phyloP scores from a whole-genome alignment of 2,113 vertebrate species.

The Dissostichus mawsoni region DNA sequence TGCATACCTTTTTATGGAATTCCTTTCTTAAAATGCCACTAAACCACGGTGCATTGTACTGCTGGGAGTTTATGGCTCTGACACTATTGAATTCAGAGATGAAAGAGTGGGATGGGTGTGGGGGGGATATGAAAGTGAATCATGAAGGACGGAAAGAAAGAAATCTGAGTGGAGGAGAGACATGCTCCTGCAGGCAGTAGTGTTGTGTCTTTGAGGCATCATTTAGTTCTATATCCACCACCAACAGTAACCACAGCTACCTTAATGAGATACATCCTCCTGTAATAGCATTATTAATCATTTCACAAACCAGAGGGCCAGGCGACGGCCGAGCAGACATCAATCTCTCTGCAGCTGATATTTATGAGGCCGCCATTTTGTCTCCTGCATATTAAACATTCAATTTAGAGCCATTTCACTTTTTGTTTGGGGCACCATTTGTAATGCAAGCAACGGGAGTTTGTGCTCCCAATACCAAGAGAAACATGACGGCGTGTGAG shows the following conservation, averaged over 20 bases:
- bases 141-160: conserved; percentile 55
- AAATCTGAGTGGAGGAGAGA: conserved; percentile 52
- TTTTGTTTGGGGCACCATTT: conserved; percentile 24
- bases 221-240: conserved; percentile 23
- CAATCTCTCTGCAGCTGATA: conserved; percentile 26
- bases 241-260: conserved; percentile 29
- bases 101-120: conserved; percentile 43
- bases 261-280: conserved; percentile 41
- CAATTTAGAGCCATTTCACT: conserved; percentile 27
- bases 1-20: conserved; percentile 36
- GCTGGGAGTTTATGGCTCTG: conserved; percentile 59
- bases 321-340: not conserved
- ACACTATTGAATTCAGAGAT: conserved; percentile 65
- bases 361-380: conserved; percentile 9
- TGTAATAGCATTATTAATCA: conserved; percentile 48
- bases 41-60: conserved; percentile 61
- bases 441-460: not conserved
- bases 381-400: conserved; percentile 44
- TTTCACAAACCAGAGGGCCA: conserved; percentile 23
- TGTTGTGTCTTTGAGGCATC: conserved; percentile 17
- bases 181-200: conserved; percentile 37
- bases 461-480: conserved; percentile 16
- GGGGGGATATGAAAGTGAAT: conserved; percentile 59
- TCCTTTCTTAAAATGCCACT: conserved; percentile 64
- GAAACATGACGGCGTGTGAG: not conserved